A percentile compares a stretch with the other conserved stretches of the same genome.
phyloP scores from a whole-genome alignment of 2,888 invertebrate species.

The Acanthoscelides obtectus region DNA sequence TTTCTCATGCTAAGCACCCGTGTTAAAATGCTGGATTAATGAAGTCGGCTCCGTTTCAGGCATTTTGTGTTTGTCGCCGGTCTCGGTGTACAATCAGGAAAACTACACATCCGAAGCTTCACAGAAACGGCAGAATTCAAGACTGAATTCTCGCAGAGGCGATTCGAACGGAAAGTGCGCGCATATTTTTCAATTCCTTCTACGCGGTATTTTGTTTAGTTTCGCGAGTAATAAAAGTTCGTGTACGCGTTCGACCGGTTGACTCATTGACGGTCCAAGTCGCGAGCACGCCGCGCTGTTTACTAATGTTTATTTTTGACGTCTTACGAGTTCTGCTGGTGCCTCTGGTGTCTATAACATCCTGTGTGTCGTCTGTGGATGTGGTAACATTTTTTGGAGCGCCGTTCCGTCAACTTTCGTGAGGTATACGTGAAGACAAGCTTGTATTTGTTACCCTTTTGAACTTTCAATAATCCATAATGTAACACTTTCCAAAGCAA shows the following conservation, averaged over 20 bases:
- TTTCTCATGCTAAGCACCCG: too few species aligned
- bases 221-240: not conserved
- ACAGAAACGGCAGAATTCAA: not conserved
- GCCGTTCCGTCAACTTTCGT: not conserved
- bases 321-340: not conserved
- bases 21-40: not conserved
- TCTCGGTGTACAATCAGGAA: not conserved
- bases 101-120: not conserved
- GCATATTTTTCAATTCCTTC: not conserved
- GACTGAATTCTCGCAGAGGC: not conserved
- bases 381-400: not conserved
- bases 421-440: too few species aligned
- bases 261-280: not conserved
- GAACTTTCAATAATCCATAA: too few species aligned
- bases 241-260: not conserved
- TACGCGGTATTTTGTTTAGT: not conserved
- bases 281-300: not conserved
- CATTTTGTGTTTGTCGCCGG: not conserved
- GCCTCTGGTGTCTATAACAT: not conserved
- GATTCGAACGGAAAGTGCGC: not conserved
- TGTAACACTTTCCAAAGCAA: too few species aligned
- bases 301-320: not conserved
- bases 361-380: not conserved
- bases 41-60: not conserved
- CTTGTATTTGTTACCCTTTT: too few species aligned